These are phyloP conservation scores for Hephaestus fuliginosus DNA, from an alignment of 2,797 vertebrate genomes.

Conservation along the genomic window DNA sequence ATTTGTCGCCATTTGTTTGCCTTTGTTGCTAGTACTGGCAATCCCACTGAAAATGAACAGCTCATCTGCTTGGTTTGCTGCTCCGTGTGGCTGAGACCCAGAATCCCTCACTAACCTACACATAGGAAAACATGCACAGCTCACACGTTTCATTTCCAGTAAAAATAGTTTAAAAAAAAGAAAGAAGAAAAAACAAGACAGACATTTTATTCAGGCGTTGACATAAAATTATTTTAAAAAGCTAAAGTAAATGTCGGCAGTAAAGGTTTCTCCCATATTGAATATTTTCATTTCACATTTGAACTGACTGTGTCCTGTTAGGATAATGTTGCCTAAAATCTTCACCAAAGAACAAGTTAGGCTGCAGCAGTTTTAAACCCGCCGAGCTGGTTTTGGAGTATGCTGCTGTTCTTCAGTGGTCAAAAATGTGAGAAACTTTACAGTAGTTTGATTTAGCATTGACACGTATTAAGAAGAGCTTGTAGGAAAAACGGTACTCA, in stretches of 20 bases:
- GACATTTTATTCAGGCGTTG: constrained; percentile 11
- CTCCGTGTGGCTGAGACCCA: neutral
- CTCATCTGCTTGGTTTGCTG: constrained; percentile 13
- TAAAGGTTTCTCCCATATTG: neutral
- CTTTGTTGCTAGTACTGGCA: neutral
- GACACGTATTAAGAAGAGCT: neutral
- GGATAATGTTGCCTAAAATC: neutral
- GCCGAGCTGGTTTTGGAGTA: neutral
- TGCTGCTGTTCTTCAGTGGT: neutral
- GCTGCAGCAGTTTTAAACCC: neutral
- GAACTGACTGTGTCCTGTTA: neutral
- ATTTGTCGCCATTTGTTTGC: neutral
- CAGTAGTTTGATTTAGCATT: neutral
- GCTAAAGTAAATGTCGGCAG: neutral
- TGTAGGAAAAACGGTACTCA: constrained; percentile 69
- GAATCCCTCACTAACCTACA: neutral
- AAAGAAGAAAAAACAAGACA: neutral
- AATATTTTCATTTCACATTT: neutral
- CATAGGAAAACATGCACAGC: neutral
- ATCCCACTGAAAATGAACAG: constrained; percentile 9
- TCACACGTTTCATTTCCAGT: neutral
- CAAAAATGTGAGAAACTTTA: neutral
- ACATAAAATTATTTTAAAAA: neutral
- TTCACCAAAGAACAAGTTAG: accelerated
- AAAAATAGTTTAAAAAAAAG: neutral